These are phyloP conservation scores for Anguilla marmorata DNA, from an alignment of 2,797 vertebrate species.

Conservation along the genomic window DNA sequence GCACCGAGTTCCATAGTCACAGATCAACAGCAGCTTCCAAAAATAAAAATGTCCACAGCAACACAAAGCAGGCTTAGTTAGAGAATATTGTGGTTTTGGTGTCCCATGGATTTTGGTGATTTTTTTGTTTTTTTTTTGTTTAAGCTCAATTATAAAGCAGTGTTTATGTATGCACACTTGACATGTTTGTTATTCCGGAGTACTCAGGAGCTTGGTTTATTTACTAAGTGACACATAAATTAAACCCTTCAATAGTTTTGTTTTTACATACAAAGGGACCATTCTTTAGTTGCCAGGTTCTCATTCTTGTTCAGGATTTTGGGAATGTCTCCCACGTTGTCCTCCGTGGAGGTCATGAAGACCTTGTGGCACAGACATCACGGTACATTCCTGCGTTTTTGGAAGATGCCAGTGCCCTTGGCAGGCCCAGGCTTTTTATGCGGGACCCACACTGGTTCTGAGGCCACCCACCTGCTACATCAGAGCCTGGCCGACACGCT, in stretches of 20 bases:
- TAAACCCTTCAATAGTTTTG: background rate
- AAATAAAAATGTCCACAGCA: background rate
- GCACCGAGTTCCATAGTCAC: background rate
- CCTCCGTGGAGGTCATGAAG: background rate
- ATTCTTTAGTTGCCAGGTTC: background rate
- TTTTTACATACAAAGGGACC: background rate
- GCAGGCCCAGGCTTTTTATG: no score
- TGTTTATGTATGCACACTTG: background rate
- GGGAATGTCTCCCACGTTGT: background rate
- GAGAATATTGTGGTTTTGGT: background rate
- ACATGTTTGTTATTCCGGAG: background rate
- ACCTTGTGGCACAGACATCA: background rate
- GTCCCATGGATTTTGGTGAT: background rate
- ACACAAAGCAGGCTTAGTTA: background rate
- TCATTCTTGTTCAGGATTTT: background rate
- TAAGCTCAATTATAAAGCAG: background rate
- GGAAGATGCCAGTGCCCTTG: background rate
- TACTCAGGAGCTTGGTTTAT: background rate
- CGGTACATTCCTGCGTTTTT: background rate
- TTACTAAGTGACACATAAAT: background rate
- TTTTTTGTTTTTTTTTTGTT: no score
- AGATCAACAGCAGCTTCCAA: background rate
- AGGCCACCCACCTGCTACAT: background rate
- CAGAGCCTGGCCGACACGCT: background rate
- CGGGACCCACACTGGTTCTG: background rate